phyloP scores from a whole-genome alignment of 2,113 vertebrate species.

The Chamaea fasciata region DNA sequence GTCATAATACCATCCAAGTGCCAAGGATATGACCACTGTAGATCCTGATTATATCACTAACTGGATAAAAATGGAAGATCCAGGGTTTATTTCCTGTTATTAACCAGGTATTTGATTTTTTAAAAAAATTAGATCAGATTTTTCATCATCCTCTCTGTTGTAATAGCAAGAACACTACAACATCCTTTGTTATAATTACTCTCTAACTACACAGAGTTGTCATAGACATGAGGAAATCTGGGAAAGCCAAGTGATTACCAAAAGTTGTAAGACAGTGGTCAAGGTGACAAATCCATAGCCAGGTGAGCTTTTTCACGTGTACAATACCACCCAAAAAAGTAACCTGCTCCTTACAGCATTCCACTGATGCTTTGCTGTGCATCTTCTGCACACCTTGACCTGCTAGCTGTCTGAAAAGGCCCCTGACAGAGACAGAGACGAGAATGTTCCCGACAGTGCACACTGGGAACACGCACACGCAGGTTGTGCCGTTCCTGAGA shows the following conservation, averaged over 20 bases:
- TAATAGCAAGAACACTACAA: neutral
- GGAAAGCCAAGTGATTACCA: neutral
- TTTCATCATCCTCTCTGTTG: neutral
- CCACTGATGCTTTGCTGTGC: neutral
- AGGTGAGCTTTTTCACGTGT: neutral
- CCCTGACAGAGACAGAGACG: accelerated
- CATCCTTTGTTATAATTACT: neutral
- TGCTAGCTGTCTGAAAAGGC: neutral
- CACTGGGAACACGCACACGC: neutral
- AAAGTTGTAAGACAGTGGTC: neutral
- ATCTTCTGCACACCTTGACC: neutral
- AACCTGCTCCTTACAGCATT: neutral
- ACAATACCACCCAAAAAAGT: neutral
- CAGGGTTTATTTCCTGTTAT: neutral
- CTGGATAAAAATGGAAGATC: neutral
- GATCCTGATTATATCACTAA: neutral
- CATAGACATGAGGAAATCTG: neutral
- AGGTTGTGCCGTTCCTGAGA: neutral
- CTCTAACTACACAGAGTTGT: neutral
- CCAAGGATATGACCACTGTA: neutral
- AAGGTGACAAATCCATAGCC: neutral
- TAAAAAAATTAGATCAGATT: neutral
- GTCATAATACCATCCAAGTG: neutral
- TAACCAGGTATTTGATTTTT: neutral
- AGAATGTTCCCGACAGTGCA: neutral